Base-by-base conservation (phyloP, 1,140 invertebrate species). In the Trialeurodes vaporariorum region DNA sequence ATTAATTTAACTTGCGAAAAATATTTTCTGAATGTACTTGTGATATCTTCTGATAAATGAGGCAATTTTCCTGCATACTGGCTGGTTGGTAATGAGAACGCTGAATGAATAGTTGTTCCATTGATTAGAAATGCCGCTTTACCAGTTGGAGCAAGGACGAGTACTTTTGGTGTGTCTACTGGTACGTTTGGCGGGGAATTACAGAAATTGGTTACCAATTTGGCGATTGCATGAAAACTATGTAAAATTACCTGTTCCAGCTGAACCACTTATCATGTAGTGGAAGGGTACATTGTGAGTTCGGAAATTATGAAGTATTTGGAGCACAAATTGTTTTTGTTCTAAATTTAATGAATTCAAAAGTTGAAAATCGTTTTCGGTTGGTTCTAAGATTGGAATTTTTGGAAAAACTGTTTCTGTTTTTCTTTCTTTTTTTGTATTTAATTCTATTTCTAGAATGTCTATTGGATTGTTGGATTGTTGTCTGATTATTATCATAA, bases 1-100 rank as follows among this genome's bases (percentile, higher is more conserved):
- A 76, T 71, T 60, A 77, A 69, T 63, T 65, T 70, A 61, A 74
- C 69, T 27, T 75, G 67, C 66, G 70, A 59, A 21, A 75, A 64
- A 59, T 71, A 59, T 59, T 71, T 68, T 26, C 73, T 59, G 17
- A 75, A 27, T 27, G 49, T 63, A 72, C 74, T 74, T 27, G 74
- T 70, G 26, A 69, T 70, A 40, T 49, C 65, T 60, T 71, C 70
- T 17, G 71, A 72, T 22, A 67, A 60, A 23, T 23, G 27, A 27
- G 25, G 22, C 9, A 60, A 27, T 9, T 24, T 61, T 22, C 27
- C 60, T 27, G 23, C 24, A 23, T 25, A 26, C n/a, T n/a, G n/a
- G 22, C 34, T 60, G 11, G 62, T 26, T 2, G 66, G 66, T 13
- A 67, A 34, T 27, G 25, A 23, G 21, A 67, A 61, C 17, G 60